Percentiles rank a stretch among this genome's conserved stretches.
Conservation (phyloP, 2,797 vertebrate species). For the Potorous gilbertii region DNA sequence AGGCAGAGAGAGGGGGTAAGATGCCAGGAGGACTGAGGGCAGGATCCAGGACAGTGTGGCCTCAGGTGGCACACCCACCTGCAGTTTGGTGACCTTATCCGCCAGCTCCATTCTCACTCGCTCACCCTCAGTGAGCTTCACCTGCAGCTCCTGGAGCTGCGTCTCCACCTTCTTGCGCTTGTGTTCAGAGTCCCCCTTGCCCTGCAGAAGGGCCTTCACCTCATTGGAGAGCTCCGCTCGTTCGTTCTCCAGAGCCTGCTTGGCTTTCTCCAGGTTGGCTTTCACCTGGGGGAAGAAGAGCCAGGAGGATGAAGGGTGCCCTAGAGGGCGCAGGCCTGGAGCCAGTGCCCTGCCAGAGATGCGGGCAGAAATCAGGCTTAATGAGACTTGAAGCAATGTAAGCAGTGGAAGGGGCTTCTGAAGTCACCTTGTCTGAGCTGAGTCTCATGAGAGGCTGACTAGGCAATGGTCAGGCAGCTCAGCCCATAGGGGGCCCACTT, state of each 20-base stretch:
- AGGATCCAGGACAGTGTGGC: too few species aligned
- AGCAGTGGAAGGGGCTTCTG: too few species aligned
- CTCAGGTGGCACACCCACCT: conserved; percentile 85
- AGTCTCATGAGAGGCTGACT: background rate
- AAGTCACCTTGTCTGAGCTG: too few species aligned
- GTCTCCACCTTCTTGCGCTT: conserved; percentile 94
- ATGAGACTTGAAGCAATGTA: too few species aligned
- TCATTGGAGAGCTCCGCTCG: conserved; percentile 94
- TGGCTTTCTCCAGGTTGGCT: conserved; percentile 95
- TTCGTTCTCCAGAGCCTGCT: conserved; percentile 95
- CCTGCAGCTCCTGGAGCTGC: conserved; percentile 93
- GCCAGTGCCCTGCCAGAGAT: too few species aligned
- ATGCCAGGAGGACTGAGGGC: too few species aligned
- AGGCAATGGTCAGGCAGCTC: too few species aligned
- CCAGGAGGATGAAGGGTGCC: rapidly evolving
- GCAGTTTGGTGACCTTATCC: conserved; percentile 91
- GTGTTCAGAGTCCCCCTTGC: conserved; percentile 94
- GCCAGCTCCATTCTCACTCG: conserved; percentile 89
- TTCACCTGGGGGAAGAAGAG: conserved; percentile 88
- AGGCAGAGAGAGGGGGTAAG: too few species aligned
- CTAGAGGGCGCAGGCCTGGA: too few species aligned
- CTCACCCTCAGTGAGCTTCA: conserved; percentile 93
- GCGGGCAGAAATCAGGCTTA: too few species aligned
- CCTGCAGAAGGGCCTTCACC: conserved; percentile 93
- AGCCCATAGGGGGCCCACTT: too few species aligned